Conservation (phyloP, 2,113 vertebrate species). For the Pseudonaja textilis region DNA sequence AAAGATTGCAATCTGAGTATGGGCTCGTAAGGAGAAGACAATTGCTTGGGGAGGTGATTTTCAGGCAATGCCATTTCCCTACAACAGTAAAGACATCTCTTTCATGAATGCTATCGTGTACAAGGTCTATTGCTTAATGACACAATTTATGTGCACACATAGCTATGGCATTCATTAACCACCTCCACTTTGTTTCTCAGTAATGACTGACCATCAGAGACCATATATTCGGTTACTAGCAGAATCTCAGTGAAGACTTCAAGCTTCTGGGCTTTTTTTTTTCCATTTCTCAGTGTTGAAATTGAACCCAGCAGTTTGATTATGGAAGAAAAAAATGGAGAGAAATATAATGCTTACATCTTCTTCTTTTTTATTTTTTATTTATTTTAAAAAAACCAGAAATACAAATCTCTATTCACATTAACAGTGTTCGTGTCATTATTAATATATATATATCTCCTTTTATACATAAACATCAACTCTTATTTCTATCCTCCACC, state of each 20-base stretch:
- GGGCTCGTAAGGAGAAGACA: neutral
- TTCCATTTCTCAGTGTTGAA: conserved; percentile 34
- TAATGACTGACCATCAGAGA: neutral
- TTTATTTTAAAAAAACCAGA: too few species aligned
- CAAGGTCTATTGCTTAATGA: accelerated
- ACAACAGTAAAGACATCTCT: neutral
- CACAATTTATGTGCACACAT: neutral
- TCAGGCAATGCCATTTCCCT: neutral
- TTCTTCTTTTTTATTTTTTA: neutral
- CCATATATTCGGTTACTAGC: conserved; percentile 4
- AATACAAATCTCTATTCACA: too few species aligned
- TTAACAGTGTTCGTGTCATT: too few species aligned
- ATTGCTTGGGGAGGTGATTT: neutral
- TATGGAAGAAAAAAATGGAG: conserved; percentile 12
- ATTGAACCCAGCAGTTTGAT: conserved; percentile 27
- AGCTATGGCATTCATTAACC: conserved; percentile 1
- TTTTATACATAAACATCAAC: too few species aligned
- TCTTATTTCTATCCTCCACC: too few species aligned
- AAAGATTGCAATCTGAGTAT: neutral
- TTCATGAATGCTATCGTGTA: accelerated
- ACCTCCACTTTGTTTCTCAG: conserved; percentile 7
- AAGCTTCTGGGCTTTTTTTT: conserved; percentile 19
- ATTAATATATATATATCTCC: too few species aligned
- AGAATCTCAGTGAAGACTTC: neutral
- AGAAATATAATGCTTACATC: conserved; percentile 23